Percentiles rank a stretch among this genome's conserved stretches.
These are phyloP conservation scores for Pterocles gutturalis DNA, from an alignment of 2,113 vertebrate genomes.

Conservation along the genomic window DNA sequence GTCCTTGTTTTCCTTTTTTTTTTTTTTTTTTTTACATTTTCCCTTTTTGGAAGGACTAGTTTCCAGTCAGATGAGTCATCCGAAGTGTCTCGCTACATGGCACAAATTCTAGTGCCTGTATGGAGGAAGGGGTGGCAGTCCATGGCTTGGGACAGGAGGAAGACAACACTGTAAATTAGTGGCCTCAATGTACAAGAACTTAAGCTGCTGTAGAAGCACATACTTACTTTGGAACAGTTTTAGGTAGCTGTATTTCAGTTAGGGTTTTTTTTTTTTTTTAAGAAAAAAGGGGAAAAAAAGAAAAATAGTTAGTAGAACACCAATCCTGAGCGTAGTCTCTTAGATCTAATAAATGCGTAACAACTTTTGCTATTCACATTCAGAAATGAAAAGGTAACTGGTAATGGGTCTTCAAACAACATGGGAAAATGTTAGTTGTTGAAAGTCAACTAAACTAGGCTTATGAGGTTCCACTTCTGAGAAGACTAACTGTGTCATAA, in stretches of 20 bases:
- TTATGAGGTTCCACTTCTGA: background rate
- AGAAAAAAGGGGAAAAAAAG: background rate
- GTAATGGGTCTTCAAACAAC: background rate
- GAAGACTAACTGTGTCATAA: background rate
- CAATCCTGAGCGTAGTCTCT: background rate
- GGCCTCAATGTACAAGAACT: background rate
- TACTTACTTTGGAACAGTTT: background rate
- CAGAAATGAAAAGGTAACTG: background rate
- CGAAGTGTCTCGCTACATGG: background rate
- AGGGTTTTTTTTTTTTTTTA: accelerated
- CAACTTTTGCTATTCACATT: background rate
- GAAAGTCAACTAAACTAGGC: background rate
- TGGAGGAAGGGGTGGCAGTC: background rate
- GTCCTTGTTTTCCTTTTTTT: background rate
- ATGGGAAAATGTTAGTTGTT: background rate
- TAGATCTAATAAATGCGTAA: background rate
- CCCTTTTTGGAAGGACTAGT: background rate
- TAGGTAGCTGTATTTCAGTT: background rate
- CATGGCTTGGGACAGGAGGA: background rate
- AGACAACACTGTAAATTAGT: background rate
- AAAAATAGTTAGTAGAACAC: background rate
- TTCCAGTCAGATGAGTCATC: background rate
- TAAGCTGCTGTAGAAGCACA: background rate
- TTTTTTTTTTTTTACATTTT: background rate
- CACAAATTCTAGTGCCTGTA: background rate